Conservation (phyloP, 2,888 invertebrate genomes). For the Dasysyrphus tricinctus region DNA sequence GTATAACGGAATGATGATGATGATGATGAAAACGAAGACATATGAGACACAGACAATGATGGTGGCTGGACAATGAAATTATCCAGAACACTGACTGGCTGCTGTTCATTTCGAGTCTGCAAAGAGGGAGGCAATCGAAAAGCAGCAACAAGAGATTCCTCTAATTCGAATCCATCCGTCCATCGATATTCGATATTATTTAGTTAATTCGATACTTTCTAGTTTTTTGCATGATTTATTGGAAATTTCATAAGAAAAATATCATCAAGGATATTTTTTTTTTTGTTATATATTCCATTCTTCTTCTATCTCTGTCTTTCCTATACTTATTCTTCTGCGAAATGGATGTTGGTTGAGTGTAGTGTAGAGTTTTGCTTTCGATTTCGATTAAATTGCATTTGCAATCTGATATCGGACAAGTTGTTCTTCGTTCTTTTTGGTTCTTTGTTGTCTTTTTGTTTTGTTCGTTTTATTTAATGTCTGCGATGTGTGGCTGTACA, state of each 20-base stretch:
- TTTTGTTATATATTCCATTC: neutral
- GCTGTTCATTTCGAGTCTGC: neutral
- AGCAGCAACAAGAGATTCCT: constrained; percentile 22
- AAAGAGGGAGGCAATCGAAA: neutral
- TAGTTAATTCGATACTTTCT: constrained; percentile 82
- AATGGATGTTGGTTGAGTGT: neutral
- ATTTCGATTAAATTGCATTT: constrained; percentile 74
- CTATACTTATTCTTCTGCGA: neutral
- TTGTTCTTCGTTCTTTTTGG: constrained; percentile 16
- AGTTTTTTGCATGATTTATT: constrained; percentile 73
- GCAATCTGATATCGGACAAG: constrained; percentile 68
- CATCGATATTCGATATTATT: constrained; percentile 80
- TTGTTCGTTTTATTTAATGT: too few species aligned
- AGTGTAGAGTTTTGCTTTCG: constrained; percentile 50
- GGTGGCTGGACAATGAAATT: constrained; percentile 74
- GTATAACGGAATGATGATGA: constrained; percentile 68
- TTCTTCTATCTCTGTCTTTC: neutral
- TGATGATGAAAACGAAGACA: constrained; percentile 32
- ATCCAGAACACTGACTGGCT: constrained; percentile 59
- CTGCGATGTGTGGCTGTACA: constrained; percentile 11
- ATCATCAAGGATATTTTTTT: constrained; percentile 49
- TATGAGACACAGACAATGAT: constrained; percentile 53
- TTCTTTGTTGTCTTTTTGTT: constrained; percentile 21
- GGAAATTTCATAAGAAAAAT: constrained; percentile 70
- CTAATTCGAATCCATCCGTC: constrained; percentile 71